phyloP scores from a whole-genome alignment of 2,113 vertebrate species.

The Pavo muticus region DNA sequence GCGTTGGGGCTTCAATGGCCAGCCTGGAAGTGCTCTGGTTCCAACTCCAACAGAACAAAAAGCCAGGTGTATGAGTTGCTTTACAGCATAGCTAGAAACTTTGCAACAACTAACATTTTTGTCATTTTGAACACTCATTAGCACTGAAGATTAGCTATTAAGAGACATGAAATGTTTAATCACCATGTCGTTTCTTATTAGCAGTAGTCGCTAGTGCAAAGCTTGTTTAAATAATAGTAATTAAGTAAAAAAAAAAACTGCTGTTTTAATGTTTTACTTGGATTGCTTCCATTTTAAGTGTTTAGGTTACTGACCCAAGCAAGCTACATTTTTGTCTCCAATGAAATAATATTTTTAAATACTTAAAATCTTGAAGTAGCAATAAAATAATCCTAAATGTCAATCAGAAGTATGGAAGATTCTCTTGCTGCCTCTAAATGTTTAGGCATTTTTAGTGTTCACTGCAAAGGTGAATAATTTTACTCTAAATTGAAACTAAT shows the following conservation, averaged over 20 bases:
- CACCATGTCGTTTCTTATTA: slow-evolving; percentile 18
- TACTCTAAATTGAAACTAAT: neutral
- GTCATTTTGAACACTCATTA: slow-evolving; percentile 35
- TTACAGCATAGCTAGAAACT: neutral
- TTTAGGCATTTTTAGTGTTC: neutral
- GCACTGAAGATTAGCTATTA: slow-evolving; percentile 44
- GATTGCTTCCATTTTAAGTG: neutral
- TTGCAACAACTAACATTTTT: slow-evolving; percentile 5
- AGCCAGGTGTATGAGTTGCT: neutral
- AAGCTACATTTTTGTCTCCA: neutral
- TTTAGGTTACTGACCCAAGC: neutral
- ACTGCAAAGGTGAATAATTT: neutral
- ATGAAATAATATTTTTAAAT: slow-evolving; percentile 17
- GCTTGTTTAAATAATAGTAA: neutral
- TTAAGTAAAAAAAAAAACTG: slow-evolving; percentile 13
- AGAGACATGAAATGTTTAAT: slow-evolving; percentile 51
- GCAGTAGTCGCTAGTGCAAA: neutral
- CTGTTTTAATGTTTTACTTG: neutral
- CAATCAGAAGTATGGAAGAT: neutral
- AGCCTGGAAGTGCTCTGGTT: rapidly evolving
- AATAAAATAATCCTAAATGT: neutral
- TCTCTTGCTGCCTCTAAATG: neutral
- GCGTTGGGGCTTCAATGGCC: rapidly evolving
- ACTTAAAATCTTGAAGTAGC: neutral
- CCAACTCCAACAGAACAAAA: neutral